Evolutionary conservation across 2,113 vertebrate genomes (phyloP).

Genomic region (Morone chrysops): DNA sequence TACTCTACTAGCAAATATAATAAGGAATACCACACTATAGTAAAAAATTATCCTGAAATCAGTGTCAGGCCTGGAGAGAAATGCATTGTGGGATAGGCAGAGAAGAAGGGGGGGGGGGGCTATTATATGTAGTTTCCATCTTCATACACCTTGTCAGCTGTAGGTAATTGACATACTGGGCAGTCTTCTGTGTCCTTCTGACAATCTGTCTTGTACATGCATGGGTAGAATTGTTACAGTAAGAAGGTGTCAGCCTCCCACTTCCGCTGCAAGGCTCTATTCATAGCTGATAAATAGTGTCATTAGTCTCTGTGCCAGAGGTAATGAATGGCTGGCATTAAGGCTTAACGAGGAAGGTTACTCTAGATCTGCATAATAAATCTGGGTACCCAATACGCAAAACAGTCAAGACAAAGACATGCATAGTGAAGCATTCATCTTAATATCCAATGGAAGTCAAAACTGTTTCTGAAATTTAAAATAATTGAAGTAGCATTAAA

Average conservation of each 20-base stretch:
- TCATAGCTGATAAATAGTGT: constrained; percentile 81
- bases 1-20: constrained; percentile 15
- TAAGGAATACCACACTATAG: background rate
- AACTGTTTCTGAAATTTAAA: constrained; percentile 26
- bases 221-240: constrained; percentile 71
- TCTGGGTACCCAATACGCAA: constrained; percentile 58
- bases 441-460: constrained; percentile 28
- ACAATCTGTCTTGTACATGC: constrained; percentile 74
- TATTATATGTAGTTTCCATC: constrained; percentile 18
- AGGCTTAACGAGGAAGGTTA: constrained; percentile 82
- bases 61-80: background rate
- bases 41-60: constrained; percentile 12
- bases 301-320: constrained; percentile 78
- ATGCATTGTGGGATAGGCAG: background rate
- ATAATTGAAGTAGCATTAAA: constrained; percentile 26
- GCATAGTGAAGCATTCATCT: constrained; percentile 52
- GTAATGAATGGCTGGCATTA: constrained; percentile 84
- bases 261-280: constrained; percentile 66
- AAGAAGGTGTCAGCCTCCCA: constrained; percentile 66
- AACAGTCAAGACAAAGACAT: constrained; percentile 63
- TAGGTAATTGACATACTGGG: constrained; percentile 61
- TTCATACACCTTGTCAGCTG: constrained; percentile 34
- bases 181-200: constrained; percentile 60
- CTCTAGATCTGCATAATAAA: constrained; percentile 77
- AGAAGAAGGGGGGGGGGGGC: background rate